Percentiles rank a stretch among this genome's conserved stretches.
Evolutionary conservation across 35 echinoderm and acorn worm genomes (phyloP).

Genomic region (Ptychodera flava): DNA sequence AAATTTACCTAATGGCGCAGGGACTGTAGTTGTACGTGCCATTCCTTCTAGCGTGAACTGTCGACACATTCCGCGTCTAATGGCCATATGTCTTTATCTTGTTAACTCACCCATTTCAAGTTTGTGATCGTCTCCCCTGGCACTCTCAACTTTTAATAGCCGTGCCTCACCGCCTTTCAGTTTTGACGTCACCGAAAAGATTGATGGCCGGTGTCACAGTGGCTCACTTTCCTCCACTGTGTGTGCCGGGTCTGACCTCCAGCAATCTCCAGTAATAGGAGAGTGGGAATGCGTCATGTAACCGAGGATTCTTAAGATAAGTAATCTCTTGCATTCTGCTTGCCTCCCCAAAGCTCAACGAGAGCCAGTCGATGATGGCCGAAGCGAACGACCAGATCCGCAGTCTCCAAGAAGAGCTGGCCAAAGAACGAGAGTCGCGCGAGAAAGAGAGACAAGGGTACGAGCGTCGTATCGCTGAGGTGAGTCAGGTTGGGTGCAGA

Average conservation of each 20-base stretch:
- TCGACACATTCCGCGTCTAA: too few relatives aligned
- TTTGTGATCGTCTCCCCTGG: not conserved
- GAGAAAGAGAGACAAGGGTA: conserved; percentile 1
- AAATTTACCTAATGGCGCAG: too few relatives aligned
- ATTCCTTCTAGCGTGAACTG: too few relatives aligned
- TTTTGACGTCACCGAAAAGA: not conserved
- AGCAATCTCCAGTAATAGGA: not conserved
- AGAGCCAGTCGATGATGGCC: conserved; percentile 6
- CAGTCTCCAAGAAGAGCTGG: not conserved
- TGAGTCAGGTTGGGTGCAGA: not conserved
- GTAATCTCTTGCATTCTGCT: not conserved
- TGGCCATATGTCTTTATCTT: not conserved
- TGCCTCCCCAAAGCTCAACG: not conserved
- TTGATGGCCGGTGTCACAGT: not conserved
- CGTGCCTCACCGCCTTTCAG: not conserved
- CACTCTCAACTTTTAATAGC: not conserved
- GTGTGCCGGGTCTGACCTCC: not conserved
- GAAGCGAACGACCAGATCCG: not conserved
- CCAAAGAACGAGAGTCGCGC: conserved; percentile 4
- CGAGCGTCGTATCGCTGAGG: conserved; percentile 3
- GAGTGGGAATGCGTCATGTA: not conserved
- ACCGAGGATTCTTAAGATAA: not conserved
- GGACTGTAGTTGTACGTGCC: too few relatives aligned
- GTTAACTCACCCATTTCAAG: conserved; percentile 8
- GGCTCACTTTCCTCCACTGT: not conserved